A percentile compares a stretch with the other conserved stretches of the same genome.
These are phyloP conservation scores for Pitta sordida DNA, from an alignment of 2,113 vertebrate genomes.

Conservation along the genomic window DNA sequence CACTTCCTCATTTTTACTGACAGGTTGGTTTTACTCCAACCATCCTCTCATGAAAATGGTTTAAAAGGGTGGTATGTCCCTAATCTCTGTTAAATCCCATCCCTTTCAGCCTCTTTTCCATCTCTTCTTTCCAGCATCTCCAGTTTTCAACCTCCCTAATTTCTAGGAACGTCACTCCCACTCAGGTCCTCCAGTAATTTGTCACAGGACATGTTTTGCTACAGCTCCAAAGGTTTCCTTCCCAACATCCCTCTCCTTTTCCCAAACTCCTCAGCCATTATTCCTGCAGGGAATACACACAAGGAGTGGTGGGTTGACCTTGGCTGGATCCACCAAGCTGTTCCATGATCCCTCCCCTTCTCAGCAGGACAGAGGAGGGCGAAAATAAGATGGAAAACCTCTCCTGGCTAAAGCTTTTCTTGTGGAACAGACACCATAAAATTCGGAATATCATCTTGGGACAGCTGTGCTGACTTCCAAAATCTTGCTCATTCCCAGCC, in stretches of 20 bases:
- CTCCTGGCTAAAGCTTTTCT: not conserved
- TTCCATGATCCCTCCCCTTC: not conserved
- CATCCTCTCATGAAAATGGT: not conserved
- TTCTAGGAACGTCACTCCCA: not conserved
- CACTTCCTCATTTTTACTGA: not conserved
- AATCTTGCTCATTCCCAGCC: not conserved
- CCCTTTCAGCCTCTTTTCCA: not conserved
- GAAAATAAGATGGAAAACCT: not conserved
- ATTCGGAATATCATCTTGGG: not conserved
- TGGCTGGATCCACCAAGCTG: not conserved
- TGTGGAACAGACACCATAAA: not conserved
- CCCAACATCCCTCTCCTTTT: not conserved
- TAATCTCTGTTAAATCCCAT: rapidly evolving
- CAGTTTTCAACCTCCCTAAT: not conserved
- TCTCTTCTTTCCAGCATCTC: not conserved
- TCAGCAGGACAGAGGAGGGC: not conserved
- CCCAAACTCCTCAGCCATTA: not conserved
- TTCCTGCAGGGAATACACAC: too few species aligned
- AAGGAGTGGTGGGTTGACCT: not conserved
- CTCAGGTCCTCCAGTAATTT: not conserved
- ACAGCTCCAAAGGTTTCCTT: not conserved
- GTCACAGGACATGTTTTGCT: not conserved
- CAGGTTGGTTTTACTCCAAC: not conserved
- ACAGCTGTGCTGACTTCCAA: not conserved
- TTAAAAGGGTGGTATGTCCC: not conserved